A percentile compares a stretch with the other conserved stretches of the same genome.
phyloP scores from a whole-genome alignment of 2,797 vertebrate genomes.

The Notolepis coatsorum region DNA sequence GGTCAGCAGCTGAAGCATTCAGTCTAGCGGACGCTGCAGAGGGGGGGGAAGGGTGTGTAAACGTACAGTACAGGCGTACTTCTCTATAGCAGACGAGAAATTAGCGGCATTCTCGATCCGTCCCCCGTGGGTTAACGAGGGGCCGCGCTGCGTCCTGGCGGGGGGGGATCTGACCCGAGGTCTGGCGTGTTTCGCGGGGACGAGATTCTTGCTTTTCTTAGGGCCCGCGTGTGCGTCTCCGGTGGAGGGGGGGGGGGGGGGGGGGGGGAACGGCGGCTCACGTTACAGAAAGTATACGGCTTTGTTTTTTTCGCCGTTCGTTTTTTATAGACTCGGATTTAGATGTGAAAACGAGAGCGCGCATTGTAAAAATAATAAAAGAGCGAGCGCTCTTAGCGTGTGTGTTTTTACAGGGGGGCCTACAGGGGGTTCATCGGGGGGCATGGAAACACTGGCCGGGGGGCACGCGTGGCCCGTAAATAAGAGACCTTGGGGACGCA shows the following conservation, averaged over 20 bases:
- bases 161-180: no score
- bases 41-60: no score
- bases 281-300: constrained; percentile 47
- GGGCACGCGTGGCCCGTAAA: constrained; percentile 48
- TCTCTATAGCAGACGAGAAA: no score
- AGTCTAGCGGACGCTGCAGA: constrained; percentile 39
- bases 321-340: constrained; percentile 65
- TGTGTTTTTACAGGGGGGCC: not conserved
- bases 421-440: constrained; percentile 7
- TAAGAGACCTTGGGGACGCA: constrained; percentile 27
- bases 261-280: constrained; percentile 52
- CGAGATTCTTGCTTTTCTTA: constrained; percentile 38
- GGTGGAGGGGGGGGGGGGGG: no score
- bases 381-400: constrained; percentile 25
- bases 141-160: no score
- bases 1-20: constrained; percentile 43
- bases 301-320: constrained; percentile 63
- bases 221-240: constrained; percentile 26
- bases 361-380: constrained; percentile 27
- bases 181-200: no score
- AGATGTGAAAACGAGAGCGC: constrained; percentile 50
- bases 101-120: no score
- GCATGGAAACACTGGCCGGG: constrained; percentile 49
- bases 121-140: no score
- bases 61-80: no score